Conservation (phyloP, 2,113 vertebrate genomes). For the Dipodomys stephensi region DNA sequence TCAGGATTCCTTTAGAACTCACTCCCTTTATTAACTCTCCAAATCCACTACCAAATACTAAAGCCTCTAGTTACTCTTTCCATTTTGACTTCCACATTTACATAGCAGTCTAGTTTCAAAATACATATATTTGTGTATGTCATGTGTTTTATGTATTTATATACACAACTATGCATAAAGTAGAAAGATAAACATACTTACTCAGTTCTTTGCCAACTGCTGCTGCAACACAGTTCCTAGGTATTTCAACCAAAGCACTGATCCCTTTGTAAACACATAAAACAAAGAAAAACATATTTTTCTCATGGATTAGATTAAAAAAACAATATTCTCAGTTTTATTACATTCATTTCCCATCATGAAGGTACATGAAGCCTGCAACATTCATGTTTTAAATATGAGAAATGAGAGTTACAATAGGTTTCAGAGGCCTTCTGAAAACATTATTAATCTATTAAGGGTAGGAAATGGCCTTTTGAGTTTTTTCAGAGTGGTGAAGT, state of each 20-base stretch:
- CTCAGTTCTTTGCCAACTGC: constrained; percentile 95
- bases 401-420: constrained; percentile 40
- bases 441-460: background rate
- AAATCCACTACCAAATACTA: background rate
- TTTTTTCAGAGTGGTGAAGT: background rate
- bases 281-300: constrained; percentile 48
- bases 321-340: constrained; percentile 24
- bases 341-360: constrained; percentile 4
- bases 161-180: background rate
- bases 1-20: background rate
- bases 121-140: background rate
- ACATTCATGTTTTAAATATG: background rate
- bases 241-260: constrained; percentile 92
- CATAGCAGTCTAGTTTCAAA: background rate
- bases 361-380: background rate
- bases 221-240: constrained; percentile 93
- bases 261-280: constrained; percentile 88
- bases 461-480: background rate
- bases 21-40: background rate
- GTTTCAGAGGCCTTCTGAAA: constrained; percentile 28
- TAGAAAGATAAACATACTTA: constrained; percentile 83
- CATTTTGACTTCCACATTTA: background rate
- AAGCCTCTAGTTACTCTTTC: background rate
- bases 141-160: too few species aligned
- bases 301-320: constrained; percentile 37